Conservation (phyloP, 2,888 invertebrate species). For the Mesorhabditis spiculigera region DNA sequence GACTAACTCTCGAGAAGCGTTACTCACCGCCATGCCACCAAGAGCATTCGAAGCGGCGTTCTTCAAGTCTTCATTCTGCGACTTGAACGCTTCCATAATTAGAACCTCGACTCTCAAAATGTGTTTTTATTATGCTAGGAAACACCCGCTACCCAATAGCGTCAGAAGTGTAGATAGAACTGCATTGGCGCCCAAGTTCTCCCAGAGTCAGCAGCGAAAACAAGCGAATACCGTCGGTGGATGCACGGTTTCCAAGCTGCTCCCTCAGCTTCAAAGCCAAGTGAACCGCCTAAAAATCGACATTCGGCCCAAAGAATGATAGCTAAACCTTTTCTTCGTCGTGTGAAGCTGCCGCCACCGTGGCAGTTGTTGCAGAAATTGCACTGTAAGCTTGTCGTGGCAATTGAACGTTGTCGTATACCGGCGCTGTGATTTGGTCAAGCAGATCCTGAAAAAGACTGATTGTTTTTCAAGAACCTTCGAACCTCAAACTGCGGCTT, state of each 20-base stretch:
- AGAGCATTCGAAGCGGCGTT: slow-evolving; percentile 94
- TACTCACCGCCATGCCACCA: slow-evolving; percentile 75
- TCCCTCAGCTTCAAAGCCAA: slow-evolving; percentile 31
- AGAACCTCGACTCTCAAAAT: slow-evolving; percentile 58
- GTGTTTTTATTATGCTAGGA: not conserved
- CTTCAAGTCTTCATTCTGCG: slow-evolving; percentile 91
- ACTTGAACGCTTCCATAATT: slow-evolving; percentile 78
- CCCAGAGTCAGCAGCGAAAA: slow-evolving; percentile 91
- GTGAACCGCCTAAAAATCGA: slow-evolving; percentile 16
- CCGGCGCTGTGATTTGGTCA: slow-evolving; percentile 74
- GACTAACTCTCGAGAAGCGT: not conserved
- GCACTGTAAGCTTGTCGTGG: slow-evolving; percentile 79
- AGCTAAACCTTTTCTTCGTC: slow-evolving; percentile 53
- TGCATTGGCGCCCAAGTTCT: slow-evolving; percentile 76
- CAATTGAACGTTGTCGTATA: slow-evolving; percentile 60
- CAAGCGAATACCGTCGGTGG: slow-evolving; percentile 60
- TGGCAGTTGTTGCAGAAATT: slow-evolving; percentile 91
- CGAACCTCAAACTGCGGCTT: slow-evolving; percentile 50
- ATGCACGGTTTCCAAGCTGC: slow-evolving; percentile 20
- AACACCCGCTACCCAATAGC: slow-evolving; percentile 12
- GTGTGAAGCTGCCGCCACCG: slow-evolving; percentile 67
- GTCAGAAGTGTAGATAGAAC: slow-evolving; percentile 23
- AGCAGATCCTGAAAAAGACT: slow-evolving; percentile 72
- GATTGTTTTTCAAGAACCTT: not conserved
- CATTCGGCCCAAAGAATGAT: not conserved